Evolutionary conservation across 2,888 invertebrate species (phyloP).

Genomic region (Nasonovia ribisnigri): DNA sequence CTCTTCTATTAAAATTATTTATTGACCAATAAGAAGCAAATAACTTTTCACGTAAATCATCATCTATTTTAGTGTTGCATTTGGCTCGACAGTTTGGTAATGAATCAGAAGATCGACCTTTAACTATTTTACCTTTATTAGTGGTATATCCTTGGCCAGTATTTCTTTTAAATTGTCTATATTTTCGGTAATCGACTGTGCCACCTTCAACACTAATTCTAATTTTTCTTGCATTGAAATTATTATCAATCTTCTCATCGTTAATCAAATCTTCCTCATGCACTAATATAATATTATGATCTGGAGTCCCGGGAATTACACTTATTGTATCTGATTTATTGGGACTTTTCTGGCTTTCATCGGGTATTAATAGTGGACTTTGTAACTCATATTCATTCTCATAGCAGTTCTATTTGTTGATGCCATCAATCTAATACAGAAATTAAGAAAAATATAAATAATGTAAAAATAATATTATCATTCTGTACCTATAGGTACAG

Average conservation of each 20-base stretch:
- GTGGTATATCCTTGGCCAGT: not conserved
- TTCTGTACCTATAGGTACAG: conserved; percentile 1
- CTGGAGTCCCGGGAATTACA: conserved; percentile 15
- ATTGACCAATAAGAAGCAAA: too few species aligned
- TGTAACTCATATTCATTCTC: not conserved
- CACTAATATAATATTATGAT: not conserved
- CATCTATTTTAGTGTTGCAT: too few species aligned
- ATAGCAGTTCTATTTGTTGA: not conserved
- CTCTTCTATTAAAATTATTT: too few species aligned
- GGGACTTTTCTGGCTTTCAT: conserved; percentile 5
- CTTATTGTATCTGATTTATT: conserved; percentile 25
- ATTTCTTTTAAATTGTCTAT: not conserved
- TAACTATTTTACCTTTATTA: not conserved
- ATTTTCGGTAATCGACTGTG: not conserved
- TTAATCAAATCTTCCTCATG: not conserved
- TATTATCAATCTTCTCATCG: not conserved
- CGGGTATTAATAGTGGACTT: not conserved
- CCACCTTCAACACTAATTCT: not conserved
- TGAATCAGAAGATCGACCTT: not conserved
- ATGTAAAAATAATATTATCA: not conserved
- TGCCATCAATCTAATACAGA: not conserved
- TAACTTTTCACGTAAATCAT: too few species aligned
- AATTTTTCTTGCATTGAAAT: not conserved
- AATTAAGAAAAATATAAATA: not conserved
- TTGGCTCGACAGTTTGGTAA: not conserved